Conservation (phyloP, 2,797 vertebrate species). For the Pangasius djambal region DNA sequence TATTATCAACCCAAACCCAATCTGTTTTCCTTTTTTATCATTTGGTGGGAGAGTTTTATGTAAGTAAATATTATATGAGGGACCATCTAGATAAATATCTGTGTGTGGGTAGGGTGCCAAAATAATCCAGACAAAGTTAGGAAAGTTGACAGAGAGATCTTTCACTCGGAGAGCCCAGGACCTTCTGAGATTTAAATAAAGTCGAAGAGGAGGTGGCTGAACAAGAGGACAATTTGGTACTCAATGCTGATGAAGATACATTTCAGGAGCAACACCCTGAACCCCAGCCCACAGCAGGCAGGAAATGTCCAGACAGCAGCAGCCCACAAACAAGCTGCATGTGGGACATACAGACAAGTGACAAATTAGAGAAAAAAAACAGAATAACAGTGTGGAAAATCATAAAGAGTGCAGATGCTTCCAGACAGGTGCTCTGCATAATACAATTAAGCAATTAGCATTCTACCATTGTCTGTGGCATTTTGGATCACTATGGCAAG, state of each 20-base stretch:
- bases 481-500: not conserved
- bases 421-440: not conserved
- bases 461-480: not conserved
- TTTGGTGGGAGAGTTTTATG: not conserved
- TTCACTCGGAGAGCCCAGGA: not conserved
- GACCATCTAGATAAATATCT: not conserved
- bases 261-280: not conserved
- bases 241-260: not conserved
- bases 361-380: not conserved
- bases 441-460: not conserved
- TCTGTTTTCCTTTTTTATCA: not conserved
- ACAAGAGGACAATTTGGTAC: not conserved
- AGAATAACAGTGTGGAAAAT: not conserved
- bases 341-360: not conserved
- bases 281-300: not conserved
- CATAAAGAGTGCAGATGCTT: not conserved
- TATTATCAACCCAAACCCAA: not conserved
- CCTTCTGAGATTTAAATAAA: not conserved
- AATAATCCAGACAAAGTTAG: not conserved
- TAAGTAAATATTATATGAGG: not conserved
- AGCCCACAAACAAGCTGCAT: not conserved
- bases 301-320: not conserved
- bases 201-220: not conserved
- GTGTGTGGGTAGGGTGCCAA: not conserved
- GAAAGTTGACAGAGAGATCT: not conserved